A percentile compares a stretch with the other conserved stretches of the same genome.
Evolutionary conservation across 92 coral and sea anemone genomes (phyloP).

Genomic region (Phenganax stokvisi): DNA sequence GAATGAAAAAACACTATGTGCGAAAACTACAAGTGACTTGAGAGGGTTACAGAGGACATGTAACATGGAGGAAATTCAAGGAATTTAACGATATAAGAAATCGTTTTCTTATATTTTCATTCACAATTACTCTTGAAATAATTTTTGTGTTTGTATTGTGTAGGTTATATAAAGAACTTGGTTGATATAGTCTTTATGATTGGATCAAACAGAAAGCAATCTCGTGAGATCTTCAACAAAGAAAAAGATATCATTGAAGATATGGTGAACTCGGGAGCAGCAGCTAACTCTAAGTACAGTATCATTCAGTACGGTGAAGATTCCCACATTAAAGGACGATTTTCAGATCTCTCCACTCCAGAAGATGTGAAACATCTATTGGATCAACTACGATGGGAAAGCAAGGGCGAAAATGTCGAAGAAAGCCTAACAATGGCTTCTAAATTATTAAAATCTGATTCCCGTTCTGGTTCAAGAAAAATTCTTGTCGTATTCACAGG

Average conservation of each 20-base stretch:
- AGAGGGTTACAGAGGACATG: too few relatives aligned
- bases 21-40: too few relatives aligned
- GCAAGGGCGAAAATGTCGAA: slow-evolving; percentile 57
- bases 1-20: too few relatives aligned
- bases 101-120: too few relatives aligned
- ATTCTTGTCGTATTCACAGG: slow-evolving; percentile 76
- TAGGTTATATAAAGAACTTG: slow-evolving; percentile 32
- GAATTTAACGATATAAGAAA: too few relatives aligned
- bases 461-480: slow-evolving; percentile 63
- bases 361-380: slow-evolving; percentile 57
- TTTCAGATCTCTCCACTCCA: slow-evolving; percentile 60
- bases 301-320: slow-evolving; percentile 67
- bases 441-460: slow-evolving; percentile 51
- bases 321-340: slow-evolving; percentile 50
- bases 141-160: not conserved
- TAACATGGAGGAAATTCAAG: too few relatives aligned
- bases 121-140: too few relatives aligned
- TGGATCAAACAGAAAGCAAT: slow-evolving; percentile 69
- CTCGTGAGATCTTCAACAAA: slow-evolving; percentile 59
- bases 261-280: slow-evolving; percentile 66
- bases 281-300: slow-evolving; percentile 66
- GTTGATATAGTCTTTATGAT: slow-evolving; percentile 73
- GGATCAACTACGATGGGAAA: slow-evolving; percentile 47
- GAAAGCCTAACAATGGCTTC: slow-evolving; percentile 54
- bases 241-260: slow-evolving; percentile 80